Evolutionary conservation across 2,888 invertebrate genomes (phyloP), one percentile per base, ranked within the genome.

Genomic region (Gonocerus acuteangulatus): DNA sequence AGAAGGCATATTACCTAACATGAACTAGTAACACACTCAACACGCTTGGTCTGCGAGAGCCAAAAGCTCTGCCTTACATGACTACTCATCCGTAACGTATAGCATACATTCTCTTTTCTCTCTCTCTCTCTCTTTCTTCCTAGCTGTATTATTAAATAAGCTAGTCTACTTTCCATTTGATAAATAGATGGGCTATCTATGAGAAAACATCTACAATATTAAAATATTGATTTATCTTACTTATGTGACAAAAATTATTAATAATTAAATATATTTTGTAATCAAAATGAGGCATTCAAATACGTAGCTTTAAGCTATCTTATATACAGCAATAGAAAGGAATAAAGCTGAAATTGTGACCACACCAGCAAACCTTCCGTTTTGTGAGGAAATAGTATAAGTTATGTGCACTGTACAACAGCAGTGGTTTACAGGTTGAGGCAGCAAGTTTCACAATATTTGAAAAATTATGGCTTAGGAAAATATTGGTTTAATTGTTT

Each of bases 361-460:
- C 54, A 54, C 54, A 54, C 54, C 54, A 54, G 54, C 23, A 19
- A 54, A 47, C 36, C 21, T 15, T 42, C 13, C 21, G 42, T 13
- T 34, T 21, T 39, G 39, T 54, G 36, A 39, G 39, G 34, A 39
- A 39, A 39, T 39, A 39, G 21, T 39, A n/a, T 4, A 47, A 39
- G 54, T 54, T 54, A 54, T 42, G 54, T 54, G 54, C 54, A 39
- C 54, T 54, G 54, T 54, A 54, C 54, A 54, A 21, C 36, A 54
- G 54, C 54, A 39, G 54, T 54, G 54, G 21, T 39, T 22, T 19
- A 54, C 18, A 39, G 18, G 54, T 18, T 16, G 15, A 39, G 22
- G 39, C 15, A 22, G 42, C 21, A 42, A 54, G 54, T 54, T 54
- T 54, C 54, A 54, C 54, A 54, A 54, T 54, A 54, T 22, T 54